Conservation (phyloP, 2,888 invertebrate species). For the Apodemia zela region DNA sequence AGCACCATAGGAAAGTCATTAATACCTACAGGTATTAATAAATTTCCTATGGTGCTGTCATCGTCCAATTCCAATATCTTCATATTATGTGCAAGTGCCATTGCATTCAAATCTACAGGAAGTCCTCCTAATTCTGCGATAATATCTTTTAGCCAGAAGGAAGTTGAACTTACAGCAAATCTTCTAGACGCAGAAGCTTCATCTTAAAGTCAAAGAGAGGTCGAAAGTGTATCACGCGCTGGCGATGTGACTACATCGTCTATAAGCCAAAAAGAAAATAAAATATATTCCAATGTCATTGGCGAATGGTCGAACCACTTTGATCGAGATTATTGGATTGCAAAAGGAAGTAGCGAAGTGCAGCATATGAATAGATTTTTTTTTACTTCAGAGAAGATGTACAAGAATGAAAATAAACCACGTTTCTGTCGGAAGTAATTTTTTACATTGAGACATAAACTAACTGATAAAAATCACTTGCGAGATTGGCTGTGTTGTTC, state of each 20-base stretch:
- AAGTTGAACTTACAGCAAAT: not conserved
- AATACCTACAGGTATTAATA: too few relatives aligned
- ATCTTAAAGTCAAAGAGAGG: not conserved
- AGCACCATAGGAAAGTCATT: not conserved
- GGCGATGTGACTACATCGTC: not conserved
- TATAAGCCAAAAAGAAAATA: not conserved
- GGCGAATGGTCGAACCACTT: not conserved
- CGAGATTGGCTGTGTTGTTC: not conserved
- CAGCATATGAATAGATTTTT: constrained; percentile 1
- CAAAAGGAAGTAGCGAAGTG: constrained; percentile 9
- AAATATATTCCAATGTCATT: not conserved
- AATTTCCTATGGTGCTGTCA: too few relatives aligned
- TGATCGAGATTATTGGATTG: constrained; percentile 9
- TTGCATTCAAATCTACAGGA: too few relatives aligned
- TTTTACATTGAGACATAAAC: constrained; percentile 5
- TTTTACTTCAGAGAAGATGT: constrained; percentile 1
- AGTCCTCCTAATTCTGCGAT: not conserved
- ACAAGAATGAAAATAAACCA: not conserved
- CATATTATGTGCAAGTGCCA: not conserved
- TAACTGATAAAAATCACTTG: not conserved
- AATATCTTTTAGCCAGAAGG: not conserved
- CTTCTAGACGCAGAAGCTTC: not conserved
- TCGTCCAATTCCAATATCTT: too few relatives aligned
- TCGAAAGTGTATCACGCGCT: not conserved
- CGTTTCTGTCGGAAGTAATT: not conserved